Percentiles rank a stretch among this genome's conserved stretches.
Evolutionary conservation across 2,888 invertebrate species (phyloP).

Genomic region (Temnothorax ravouxi): DNA sequence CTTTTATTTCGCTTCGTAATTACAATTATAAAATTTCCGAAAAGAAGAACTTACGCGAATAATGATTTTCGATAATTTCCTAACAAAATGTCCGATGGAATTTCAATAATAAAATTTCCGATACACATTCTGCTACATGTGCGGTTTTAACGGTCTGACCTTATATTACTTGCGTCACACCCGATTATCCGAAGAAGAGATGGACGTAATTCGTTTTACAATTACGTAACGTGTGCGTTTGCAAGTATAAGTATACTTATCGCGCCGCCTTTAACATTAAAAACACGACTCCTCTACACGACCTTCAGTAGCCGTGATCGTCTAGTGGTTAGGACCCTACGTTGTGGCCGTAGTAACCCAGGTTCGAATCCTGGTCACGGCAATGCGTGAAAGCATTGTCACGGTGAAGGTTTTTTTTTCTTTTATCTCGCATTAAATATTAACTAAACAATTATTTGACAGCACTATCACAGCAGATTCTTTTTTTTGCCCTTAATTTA

Average conservation of each 20-base stretch:
- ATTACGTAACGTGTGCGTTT: background rate
- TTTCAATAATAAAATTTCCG: slow-evolving; percentile 9
- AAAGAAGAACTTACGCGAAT: background rate
- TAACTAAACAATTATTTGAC: background rate
- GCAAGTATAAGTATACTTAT: background rate
- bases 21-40: too few relatives aligned
- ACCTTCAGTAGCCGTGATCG: slow-evolving; percentile 81
- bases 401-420: slow-evolving; percentile 79
- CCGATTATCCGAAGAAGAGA: background rate
- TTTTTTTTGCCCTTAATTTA: background rate
- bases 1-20: background rate
- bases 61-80: slow-evolving; percentile 12
- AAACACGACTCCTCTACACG: background rate
- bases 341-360: slow-evolving; percentile 87
- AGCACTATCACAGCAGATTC: background rate
- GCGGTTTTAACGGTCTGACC: background rate
- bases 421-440: slow-evolving; percentile 35
- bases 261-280: background rate
- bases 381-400: slow-evolving; percentile 82
- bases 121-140: slow-evolving; percentile 2
- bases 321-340: slow-evolving; percentile 86
- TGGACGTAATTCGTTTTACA: background rate
- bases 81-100: background rate
- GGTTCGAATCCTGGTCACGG: slow-evolving; percentile 87
- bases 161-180: background rate